Evolutionary conservation across 2,797 vertebrate genomes (phyloP), one percentile per base, ranked within the genome.

Genomic region (Rhinoraja longicauda): DNA sequence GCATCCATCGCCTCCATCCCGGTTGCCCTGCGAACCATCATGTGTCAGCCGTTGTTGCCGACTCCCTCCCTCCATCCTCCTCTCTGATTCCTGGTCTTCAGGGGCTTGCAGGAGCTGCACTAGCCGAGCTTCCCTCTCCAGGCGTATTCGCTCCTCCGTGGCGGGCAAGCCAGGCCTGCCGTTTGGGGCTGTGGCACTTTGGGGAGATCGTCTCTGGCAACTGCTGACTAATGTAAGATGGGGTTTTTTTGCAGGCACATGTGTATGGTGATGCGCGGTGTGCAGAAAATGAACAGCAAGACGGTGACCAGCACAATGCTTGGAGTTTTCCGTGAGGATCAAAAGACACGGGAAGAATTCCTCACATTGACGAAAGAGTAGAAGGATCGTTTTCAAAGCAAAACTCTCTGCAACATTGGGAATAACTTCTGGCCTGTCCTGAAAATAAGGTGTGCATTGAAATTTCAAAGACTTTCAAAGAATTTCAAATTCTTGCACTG

Each of bases 251-350:
- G 26, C 95, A 97, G 97, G 94, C 97, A 97, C 95, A 97, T 97
- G 97, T 97, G 96, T 13, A 96, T 96, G 96, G 95, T 97, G 75
- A 97, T 98, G 97, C 96, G 97, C 4, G 96, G 96, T 0, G 96
- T 96, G 93, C 97, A 98, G 96, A 98, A 98, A 96, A 97, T 96
- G 94, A 98, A 97, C 94, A 98, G 97, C 94, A 95, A 94, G 93
- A 97, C 96, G 0, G 94, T 97, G 93, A 98, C 95, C n/a, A 97
- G 97, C 90, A 53, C 96, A 93, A 97, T 97, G 97, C 94, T 97
- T 94, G 96, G 96, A 53, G 90, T 95, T 86, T 97, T 97, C 94
- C 94, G 97, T 29, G 96, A 97, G 90, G 96, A 98, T 94, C 96
- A 96, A 90, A 98, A 98, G 95, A 95, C 96, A 70, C 94, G 97